Base-by-base conservation (phyloP, 2,797 vertebrate species). In the Balearica regulorum region DNA sequence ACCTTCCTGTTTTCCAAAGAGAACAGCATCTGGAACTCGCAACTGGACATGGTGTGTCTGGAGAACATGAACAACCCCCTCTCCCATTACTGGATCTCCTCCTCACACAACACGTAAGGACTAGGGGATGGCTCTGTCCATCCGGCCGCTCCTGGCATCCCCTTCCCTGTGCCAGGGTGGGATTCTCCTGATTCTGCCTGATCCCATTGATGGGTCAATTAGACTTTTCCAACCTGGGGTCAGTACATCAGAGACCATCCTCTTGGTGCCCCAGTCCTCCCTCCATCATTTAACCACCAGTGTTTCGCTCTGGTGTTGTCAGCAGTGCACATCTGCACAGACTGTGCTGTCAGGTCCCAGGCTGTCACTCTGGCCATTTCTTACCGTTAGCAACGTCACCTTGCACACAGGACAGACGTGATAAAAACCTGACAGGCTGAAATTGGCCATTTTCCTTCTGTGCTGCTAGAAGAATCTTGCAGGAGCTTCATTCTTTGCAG, bases 61-160 rank as follows among this genome's bases (percentile, higher is more conserved):
- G 99, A 99, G 49, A 98, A 99, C 90, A 99, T 99, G 99, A 99
- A 98, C 98, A 99, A 99, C 90, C 99, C 99, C 10, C 98, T 99
- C 62, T 99, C 99, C 90, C 99, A 99, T 97, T 99, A 99, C 97
- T 99, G 99, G 99, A 99, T 99, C 97, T 99, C 99, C 70, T 99
- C 99, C 43, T 99, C 99, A 1, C 99, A 99, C 97, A 99, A 99
- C 97, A 99, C 99, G 99, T 99, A 98, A 99, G 99, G 66, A 53
- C 71, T 53, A 90, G 61, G 84, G 37, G 12, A 35, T 9, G 26
- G 41, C 41, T 51, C 10, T 65, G 28, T 51, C 33, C 25, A 11
- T 48, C 26, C 11, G 3, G 24, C 43, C 1, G 1, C 33, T 51
- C 51, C 83, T 48, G 24, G 68, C 8, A 1, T 55, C 83, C 35